These are phyloP conservation scores for Clamator glandarius DNA, from an alignment of 2,797 vertebrate genomes.

Conservation along the genomic window DNA sequence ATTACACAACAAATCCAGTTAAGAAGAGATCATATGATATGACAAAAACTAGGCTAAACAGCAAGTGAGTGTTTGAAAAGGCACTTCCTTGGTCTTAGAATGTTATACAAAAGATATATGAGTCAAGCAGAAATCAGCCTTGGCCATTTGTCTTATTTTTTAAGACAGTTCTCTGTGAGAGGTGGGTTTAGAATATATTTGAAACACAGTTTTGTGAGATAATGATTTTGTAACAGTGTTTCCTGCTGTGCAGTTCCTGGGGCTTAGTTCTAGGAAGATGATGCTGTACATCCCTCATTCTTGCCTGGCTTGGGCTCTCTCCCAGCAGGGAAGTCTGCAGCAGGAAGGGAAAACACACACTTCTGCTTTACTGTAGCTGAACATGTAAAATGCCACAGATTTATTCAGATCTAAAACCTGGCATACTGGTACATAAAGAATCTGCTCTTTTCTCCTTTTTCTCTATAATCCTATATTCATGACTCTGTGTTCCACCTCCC, in stretches of 20 bases:
- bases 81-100: neutral
- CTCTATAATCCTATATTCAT: neutral
- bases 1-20: constrained; percentile 19
- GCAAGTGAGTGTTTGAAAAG: neutral
- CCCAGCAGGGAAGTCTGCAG: neutral
- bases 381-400: neutral
- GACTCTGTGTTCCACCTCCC: neutral
- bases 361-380: neutral
- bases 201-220: neutral
- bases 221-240: neutral
- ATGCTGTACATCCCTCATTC: neutral
- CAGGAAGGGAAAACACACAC: neutral
- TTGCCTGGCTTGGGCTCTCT: neutral
- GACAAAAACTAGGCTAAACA: neutral
- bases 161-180: neutral
- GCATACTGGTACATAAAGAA: neutral
- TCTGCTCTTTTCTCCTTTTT: neutral
- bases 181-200: neutral
- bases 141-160: neutral
- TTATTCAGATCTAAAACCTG: neutral
- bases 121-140: neutral
- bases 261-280: neutral
- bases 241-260: rapidly evolving
- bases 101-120: neutral
- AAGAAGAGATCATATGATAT: neutral